A percentile compares a stretch with the other conserved stretches of the same genome.
Evolutionary conservation across 2,797 vertebrate genomes (phyloP).

Genomic region (Labeo calbasu): DNA sequence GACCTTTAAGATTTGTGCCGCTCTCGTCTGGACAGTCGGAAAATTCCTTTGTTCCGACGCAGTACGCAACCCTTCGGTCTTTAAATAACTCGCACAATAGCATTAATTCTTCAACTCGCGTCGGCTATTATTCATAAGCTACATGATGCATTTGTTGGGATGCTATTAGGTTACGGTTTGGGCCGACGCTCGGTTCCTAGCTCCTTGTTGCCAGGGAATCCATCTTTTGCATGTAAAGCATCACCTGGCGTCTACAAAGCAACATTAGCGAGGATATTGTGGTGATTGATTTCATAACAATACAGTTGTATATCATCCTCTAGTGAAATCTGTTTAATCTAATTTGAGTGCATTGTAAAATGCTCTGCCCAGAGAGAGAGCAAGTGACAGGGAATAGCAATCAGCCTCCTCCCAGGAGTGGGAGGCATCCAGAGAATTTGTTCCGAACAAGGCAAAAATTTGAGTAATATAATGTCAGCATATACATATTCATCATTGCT

Average conservation of each 20-base stretch:
- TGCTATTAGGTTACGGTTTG: constrained; percentile 71
- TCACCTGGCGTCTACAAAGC: constrained; percentile 57
- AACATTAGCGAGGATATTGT: constrained; percentile 71
- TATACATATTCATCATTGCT: constrained; percentile 43
- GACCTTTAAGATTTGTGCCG: constrained; percentile 78
- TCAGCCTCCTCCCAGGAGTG: constrained; percentile 66
- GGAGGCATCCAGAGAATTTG: constrained; percentile 52
- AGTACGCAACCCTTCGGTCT: constrained; percentile 59
- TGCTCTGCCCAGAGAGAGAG: constrained; percentile 57
- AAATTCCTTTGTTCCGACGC: constrained; percentile 73
- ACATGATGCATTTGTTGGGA: constrained; percentile 69
- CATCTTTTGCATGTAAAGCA: constrained; percentile 64
- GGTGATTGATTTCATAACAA: constrained; percentile 74
- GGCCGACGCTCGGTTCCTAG: constrained; percentile 62
- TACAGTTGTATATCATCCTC: constrained; percentile 75
- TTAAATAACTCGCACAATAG: constrained; percentile 62
- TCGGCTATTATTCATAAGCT: constrained; percentile 66
- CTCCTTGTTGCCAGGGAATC: constrained; percentile 61
- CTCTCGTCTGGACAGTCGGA: constrained; percentile 72
- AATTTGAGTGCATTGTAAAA: constrained; percentile 74
- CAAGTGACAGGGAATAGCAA: constrained; percentile 63
- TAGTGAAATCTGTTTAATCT: constrained; percentile 71
- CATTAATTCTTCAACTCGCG: constrained; percentile 56
- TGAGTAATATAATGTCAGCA: constrained; percentile 67
- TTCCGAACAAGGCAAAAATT: constrained; percentile 53